Evolutionary conservation across 2,888 invertebrate species (phyloP).

Genomic region (Electrophaes corylata): DNA sequence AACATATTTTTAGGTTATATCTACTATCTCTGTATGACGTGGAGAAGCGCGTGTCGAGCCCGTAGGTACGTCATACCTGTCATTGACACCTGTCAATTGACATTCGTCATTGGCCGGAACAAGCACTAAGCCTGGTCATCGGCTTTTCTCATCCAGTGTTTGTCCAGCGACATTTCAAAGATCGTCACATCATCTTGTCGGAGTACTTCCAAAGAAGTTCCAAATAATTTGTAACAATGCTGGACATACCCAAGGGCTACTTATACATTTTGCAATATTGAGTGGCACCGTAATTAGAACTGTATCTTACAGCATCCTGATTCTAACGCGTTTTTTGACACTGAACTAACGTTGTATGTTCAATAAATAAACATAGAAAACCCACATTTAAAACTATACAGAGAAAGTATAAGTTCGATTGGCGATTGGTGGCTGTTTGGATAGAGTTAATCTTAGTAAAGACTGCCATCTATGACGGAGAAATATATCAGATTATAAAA

Average conservation of each 20-base stretch:
- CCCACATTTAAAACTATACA: conserved; percentile 34
- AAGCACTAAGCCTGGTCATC: background rate
- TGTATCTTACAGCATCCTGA: conserved; percentile 81
- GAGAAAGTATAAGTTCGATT: conserved; percentile 22
- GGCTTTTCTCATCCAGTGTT: background rate
- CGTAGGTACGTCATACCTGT: too few relatives aligned
- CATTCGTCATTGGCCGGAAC: too few relatives aligned
- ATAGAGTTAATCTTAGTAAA: background rate
- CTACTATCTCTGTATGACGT: too few relatives aligned
- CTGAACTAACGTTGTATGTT: conserved; percentile 39
- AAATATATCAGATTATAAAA: background rate
- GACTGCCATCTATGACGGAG: background rate
- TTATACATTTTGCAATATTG: conserved; percentile 77
- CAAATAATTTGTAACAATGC: conserved; percentile 58
- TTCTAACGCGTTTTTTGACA: conserved; percentile 62
- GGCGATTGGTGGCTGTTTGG: background rate
- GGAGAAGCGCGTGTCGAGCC: too few relatives aligned
- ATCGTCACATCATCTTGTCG: background rate
- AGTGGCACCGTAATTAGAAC: conserved; percentile 79
- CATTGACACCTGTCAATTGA: too few relatives aligned
- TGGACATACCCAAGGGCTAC: conserved; percentile 67
- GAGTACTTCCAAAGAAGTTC: background rate
- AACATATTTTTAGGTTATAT: too few relatives aligned
- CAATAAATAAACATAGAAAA: conserved; percentile 21
- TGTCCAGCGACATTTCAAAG: background rate